Conservation (phyloP, 2,888 invertebrate genomes). For the Chymomyza caudatula region DNA sequence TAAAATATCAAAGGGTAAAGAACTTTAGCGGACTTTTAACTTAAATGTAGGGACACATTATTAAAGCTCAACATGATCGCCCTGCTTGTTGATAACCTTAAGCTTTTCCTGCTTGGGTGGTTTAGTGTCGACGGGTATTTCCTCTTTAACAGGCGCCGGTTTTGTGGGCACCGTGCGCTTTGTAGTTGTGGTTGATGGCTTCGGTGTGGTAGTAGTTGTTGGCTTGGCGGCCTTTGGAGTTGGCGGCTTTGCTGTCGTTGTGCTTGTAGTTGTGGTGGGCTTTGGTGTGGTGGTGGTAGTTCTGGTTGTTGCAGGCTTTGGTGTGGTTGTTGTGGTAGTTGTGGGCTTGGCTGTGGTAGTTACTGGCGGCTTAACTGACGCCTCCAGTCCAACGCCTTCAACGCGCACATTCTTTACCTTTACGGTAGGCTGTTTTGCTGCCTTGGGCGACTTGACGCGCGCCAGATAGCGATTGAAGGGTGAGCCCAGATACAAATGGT, state of each 20-base stretch:
- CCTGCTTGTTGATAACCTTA: slow-evolving; percentile 82
- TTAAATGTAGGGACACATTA: background rate
- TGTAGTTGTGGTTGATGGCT: slow-evolving; percentile 45
- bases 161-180: slow-evolving; percentile 69
- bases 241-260: slow-evolving; percentile 40
- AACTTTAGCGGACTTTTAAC: background rate
- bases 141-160: slow-evolving; percentile 80
- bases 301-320: slow-evolving; percentile 42
- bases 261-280: slow-evolving; percentile 43
- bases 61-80: slow-evolving; percentile 77
- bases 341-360: slow-evolving; percentile 58
- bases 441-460: slow-evolving; percentile 80
- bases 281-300: slow-evolving; percentile 44
- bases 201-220: slow-evolving; percentile 41
- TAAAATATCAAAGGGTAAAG: slow-evolving; percentile 1
- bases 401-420: slow-evolving; percentile 75
- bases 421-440: slow-evolving; percentile 60
- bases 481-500: slow-evolving; percentile 83
- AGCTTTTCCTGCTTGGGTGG: slow-evolving; percentile 80
- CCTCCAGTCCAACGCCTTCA: slow-evolving; percentile 72
- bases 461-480: slow-evolving; percentile 84
- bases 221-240: slow-evolving; percentile 49
- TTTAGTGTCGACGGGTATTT: slow-evolving; percentile 80
- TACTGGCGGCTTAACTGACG: slow-evolving; percentile 61
- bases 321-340: slow-evolving; percentile 52